Evolutionary conservation across 2,113 vertebrate genomes (phyloP).

Genomic region (Nicator chloris): DNA sequence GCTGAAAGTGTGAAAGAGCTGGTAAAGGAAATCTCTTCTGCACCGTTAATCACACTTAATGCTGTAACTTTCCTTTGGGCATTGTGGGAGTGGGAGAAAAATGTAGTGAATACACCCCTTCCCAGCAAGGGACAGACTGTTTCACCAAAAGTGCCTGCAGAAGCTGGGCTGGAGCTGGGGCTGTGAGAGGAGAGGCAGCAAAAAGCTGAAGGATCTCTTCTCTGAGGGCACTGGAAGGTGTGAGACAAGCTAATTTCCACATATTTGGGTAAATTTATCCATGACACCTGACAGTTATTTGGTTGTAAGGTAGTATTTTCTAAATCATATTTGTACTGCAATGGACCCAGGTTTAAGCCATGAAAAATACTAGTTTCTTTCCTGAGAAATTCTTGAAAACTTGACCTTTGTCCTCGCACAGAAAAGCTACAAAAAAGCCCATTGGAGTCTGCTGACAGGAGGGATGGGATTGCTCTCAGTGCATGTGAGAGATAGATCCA

Average conservation of each 20-base stretch:
- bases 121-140: not conserved
- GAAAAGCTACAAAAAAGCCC: not conserved
- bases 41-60: not conserved
- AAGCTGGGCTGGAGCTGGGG: not conserved
- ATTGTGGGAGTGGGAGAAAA: not conserved
- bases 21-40: not conserved
- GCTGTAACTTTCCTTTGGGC: not conserved
- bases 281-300: not conserved
- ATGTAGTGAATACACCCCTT: not conserved
- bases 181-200: not conserved
- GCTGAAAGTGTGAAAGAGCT: not conserved
- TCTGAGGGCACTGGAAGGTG: not conserved
- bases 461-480: not conserved
- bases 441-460: not conserved
- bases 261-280: not conserved
- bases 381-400: not conserved
- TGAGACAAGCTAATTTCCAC: not conserved
- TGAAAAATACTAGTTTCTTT: not conserved
- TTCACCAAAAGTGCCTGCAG: not conserved
- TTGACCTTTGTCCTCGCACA: not conserved
- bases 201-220: not conserved
- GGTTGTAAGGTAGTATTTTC: not conserved
- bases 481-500: not conserved
- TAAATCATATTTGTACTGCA: not conserved
- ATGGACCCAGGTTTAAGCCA: not conserved